phyloP scores from a whole-genome alignment of 2,888 invertebrate genomes.

The Leptopilina myrica region DNA sequence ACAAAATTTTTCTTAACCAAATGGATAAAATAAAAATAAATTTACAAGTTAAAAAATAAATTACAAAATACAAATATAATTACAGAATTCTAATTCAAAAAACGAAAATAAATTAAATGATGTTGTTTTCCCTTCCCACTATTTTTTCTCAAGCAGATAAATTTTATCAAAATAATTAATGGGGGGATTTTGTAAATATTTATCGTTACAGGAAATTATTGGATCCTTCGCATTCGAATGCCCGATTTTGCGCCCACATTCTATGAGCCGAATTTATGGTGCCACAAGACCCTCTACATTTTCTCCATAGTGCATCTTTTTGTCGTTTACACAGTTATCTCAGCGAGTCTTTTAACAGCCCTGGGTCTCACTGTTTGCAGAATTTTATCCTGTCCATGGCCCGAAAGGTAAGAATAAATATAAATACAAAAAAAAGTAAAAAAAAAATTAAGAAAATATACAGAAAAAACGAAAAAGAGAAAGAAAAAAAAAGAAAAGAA shows the following conservation, averaged over 20 bases:
- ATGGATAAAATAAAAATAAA: not conserved
- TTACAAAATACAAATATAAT: not conserved
- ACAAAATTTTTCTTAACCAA: too few relatives aligned
- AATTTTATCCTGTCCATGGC: slow-evolving; percentile 84
- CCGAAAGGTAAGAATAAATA: slow-evolving; percentile 75
- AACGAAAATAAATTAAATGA: not conserved
- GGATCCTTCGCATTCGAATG: slow-evolving; percentile 87
- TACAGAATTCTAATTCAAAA: not conserved
- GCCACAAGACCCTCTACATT: slow-evolving; percentile 86
- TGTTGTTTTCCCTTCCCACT: not conserved
- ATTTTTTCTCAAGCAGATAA: slow-evolving; percentile 11
- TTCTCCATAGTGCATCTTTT: slow-evolving; percentile 86
- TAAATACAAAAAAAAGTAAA: not conserved
- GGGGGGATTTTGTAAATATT: slow-evolving; percentile 18
- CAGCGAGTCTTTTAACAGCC: slow-evolving; percentile 79
- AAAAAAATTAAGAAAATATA: not conserved
- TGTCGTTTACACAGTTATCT: slow-evolving; percentile 83
- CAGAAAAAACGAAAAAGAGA: slow-evolving; percentile 7
- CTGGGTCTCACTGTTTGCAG: slow-evolving; percentile 83
- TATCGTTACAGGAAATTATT: slow-evolving; percentile 80
- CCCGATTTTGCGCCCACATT: slow-evolving; percentile 85
- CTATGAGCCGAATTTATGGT: slow-evolving; percentile 89
- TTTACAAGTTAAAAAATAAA: not conserved
- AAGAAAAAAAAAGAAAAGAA: not conserved
- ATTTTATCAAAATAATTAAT: slow-evolving; percentile 18